Conservation (phyloP, 1,140 invertebrate genomes). For the Brachystomella parvula region DNA sequence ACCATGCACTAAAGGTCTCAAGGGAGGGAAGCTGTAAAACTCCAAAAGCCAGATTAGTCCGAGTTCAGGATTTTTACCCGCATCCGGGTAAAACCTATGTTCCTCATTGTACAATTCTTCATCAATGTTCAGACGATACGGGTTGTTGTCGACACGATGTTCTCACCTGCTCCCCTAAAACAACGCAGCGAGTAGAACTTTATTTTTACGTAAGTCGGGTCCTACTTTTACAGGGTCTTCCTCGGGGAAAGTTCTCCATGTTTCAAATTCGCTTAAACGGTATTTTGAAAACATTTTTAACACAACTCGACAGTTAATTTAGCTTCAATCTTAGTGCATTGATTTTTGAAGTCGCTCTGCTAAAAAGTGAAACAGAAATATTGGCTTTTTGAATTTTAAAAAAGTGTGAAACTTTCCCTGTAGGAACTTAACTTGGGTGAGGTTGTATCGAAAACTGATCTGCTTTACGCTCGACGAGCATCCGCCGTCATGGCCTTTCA, state of each 20-base stretch:
- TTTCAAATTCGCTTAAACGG: no score
- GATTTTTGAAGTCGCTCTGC: no score
- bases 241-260: not conserved
- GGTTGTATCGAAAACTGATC: no score
- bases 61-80: slow-evolving; percentile 56
- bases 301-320: not conserved
- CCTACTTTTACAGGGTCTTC: not conserved
- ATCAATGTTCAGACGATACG: slow-evolving; percentile 66
- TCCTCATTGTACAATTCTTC: slow-evolving; percentile 63
- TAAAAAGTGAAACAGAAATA: no score
- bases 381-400: no score
- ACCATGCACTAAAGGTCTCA: slow-evolving; percentile 51
- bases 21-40: slow-evolving; percentile 53
- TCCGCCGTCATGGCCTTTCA: no score
- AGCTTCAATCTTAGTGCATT: not conserved
- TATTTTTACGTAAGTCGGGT: slow-evolving; percentile 62
- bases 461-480: no score
- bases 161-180: slow-evolving; percentile 59
- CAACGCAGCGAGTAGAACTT: slow-evolving; percentile 54
- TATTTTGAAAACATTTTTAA: no score
- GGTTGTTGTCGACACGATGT: slow-evolving; percentile 59
- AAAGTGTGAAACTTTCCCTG: no score
- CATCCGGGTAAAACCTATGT: slow-evolving; percentile 59
- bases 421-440: no score
- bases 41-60: slow-evolving; percentile 55